Base-by-base conservation (phyloP, 2,113 vertebrate genomes). In the Charadrius vociferus region DNA sequence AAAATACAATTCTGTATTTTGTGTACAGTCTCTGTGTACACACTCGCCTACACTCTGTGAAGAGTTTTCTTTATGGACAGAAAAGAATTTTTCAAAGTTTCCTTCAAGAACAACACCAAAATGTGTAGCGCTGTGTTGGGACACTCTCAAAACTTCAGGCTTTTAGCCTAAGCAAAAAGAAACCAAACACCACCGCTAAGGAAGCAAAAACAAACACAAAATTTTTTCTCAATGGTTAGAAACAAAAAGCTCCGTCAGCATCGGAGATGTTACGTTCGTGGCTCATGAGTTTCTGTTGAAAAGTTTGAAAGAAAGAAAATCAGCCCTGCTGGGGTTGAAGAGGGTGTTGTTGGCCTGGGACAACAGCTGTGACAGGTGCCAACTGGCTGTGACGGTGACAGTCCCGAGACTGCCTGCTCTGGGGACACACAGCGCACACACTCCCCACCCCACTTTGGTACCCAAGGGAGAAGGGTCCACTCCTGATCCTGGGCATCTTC, bases 31-130 rank as follows among this genome's bases (percentile, higher is more conserved):
- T 52, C 70, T 84, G 49, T 65, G 65, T 49, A 75, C 39, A 67
- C 11, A 10, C 29, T 95, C 1, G 5, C 75, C 59, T 81, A 78
- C 62, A 21, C 61, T 65, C 56, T 45, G 32, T 5, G 12, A 62
- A 84, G 82, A 86, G 43, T 92, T 95, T 96, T 87, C 80, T 94
- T 75, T 81, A 72, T 37, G 65, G 39, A 24, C 58, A 79, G 73
- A 79, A 77, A 83, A 68, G 13, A 86, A 37, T 58, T 93, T 92
- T 88, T 68, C 71, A 22, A 78, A 83, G 39, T 81, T 91, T 91
- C 15, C 27, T 92, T 91, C 43, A 50, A 58, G 68, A 92, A 47
- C 19, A 90, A 1, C 61, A 65, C 23, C 36, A 83, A 88, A 83
- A 92, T 85, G 34, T 68, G 43, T 43, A 63, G 45, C 2, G 5